These are phyloP conservation scores for Lasius platythorax DNA, from an alignment of 2,888 invertebrate genomes.

Conservation along the genomic window DNA sequence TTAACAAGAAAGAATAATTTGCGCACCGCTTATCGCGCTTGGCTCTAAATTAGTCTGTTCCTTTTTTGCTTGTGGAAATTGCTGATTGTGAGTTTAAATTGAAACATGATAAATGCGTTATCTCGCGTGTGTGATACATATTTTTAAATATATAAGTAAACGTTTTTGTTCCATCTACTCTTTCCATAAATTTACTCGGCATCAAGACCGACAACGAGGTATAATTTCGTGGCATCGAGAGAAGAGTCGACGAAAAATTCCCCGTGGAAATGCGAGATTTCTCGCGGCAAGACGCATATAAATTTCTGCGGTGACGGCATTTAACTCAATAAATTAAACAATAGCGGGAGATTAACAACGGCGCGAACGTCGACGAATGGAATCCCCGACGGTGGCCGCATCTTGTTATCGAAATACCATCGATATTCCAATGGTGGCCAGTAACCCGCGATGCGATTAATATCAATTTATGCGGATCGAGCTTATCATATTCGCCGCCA, in stretches of 20 bases:
- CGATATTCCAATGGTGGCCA: slow-evolving; percentile 18
- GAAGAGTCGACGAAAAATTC: neutral
- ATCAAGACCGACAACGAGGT: neutral
- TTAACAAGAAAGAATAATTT: no score
- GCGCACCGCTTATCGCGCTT: no score
- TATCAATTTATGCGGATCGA: slow-evolving; percentile 40
- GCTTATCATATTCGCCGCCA: slow-evolving; percentile 4
- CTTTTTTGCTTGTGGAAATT: no score
- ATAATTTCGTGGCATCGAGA: neutral
- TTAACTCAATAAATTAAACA: slow-evolving; percentile 27
- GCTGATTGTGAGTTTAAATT: no score
- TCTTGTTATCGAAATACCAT: slow-evolving; percentile 41
- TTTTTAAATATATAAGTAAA: neutral
- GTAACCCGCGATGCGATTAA: slow-evolving; percentile 27
- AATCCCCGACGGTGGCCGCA: slow-evolving; percentile 8
- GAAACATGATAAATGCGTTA: neutral
- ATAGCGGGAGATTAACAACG: neutral
- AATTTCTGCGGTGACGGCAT: neutral
- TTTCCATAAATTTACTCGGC: neutral
- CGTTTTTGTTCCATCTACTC: neutral
- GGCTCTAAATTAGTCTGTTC: no score
- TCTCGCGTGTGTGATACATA: neutral
- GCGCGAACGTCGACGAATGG: neutral
- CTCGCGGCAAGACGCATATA: neutral
- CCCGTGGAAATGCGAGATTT: neutral